phyloP scores from a whole-genome alignment of 1,140 invertebrate genomes.

The Euglossa dilemma region DNA sequence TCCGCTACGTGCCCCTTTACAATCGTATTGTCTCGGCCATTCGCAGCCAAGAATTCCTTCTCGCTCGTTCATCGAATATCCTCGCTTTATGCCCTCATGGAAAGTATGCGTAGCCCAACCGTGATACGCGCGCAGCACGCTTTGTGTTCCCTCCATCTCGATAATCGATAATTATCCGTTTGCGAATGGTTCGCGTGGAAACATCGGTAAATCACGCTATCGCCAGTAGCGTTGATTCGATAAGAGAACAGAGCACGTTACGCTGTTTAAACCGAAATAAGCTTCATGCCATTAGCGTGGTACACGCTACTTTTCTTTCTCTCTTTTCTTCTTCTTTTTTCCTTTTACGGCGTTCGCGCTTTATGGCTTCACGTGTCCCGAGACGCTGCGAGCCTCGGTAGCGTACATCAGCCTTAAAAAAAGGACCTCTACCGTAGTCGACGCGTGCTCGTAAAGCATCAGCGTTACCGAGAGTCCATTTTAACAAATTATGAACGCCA shows the following conservation, averaged over 20 bases:
- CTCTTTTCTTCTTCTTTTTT: background rate
- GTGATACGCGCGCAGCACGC: background rate
- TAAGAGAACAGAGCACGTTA: background rate
- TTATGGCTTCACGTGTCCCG: conserved; percentile 25
- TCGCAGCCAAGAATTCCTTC: background rate
- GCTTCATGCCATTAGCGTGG: background rate
- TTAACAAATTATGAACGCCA: conserved; percentile 23
- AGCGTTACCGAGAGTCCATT: conserved; percentile 21
- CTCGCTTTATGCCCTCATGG: background rate
- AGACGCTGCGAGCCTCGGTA: conserved; percentile 2
- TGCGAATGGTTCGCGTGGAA: too few species aligned
- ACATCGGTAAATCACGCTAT: too few species aligned
- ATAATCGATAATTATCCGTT: background rate
- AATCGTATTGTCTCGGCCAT: background rate
- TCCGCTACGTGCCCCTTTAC: background rate
- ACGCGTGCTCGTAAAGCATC: conserved; percentile 29
- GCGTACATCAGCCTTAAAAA: background rate
- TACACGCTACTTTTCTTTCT: too few species aligned
- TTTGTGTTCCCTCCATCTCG: too few species aligned
- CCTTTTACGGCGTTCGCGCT: background rate
- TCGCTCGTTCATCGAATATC: background rate
- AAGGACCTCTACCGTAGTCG: background rate
- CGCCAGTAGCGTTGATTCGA: background rate
- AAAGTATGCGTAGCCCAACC: background rate
- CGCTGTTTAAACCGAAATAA: background rate